A percentile compares a stretch with the other conserved stretches of the same genome.
These are phyloP conservation scores for Drepana falcataria DNA, from an alignment of 2,888 invertebrate species.

Conservation along the genomic window DNA sequence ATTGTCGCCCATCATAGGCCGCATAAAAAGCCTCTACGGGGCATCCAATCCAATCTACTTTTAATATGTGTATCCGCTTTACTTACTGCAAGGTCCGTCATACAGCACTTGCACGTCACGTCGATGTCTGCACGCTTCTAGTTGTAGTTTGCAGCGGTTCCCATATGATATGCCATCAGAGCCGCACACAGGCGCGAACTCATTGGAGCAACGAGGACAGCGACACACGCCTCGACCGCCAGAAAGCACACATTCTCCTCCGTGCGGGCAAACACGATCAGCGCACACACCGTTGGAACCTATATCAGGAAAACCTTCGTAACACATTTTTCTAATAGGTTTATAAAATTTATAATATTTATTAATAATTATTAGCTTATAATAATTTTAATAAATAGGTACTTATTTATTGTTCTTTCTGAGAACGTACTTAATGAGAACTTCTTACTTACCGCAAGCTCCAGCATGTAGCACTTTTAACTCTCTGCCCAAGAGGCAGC, in stretches of 20 bases:
- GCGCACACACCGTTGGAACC: conserved; percentile 84
- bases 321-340: not conserved
- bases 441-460: conserved; percentile 55
- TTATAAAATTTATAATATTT: too few relatives aligned
- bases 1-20: too few relatives aligned
- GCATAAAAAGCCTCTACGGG: too few relatives aligned
- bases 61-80: too few relatives aligned
- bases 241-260: conserved; percentile 81
- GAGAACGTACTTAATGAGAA: too few relatives aligned
- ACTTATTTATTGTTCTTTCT: too few relatives aligned
- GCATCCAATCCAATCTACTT: too few relatives aligned
- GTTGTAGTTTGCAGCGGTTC: conserved; percentile 89
- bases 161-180: conserved; percentile 90
- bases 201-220: conserved; percentile 90
- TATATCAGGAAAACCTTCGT: conserved; percentile 28
- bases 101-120: conserved; percentile 87
- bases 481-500: conserved; percentile 79
- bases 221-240: conserved; percentile 88
- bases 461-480: conserved; percentile 66
- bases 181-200: conserved; percentile 91
- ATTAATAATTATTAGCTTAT: too few relatives aligned
- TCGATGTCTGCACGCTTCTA: conserved; percentile 87
- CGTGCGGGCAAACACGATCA: conserved; percentile 85
- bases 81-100: conserved; percentile 92
- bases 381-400: too few relatives aligned